phyloP scores from a whole-genome alignment of 2,113 vertebrate genomes.

The Rhinogobius similis region DNA sequence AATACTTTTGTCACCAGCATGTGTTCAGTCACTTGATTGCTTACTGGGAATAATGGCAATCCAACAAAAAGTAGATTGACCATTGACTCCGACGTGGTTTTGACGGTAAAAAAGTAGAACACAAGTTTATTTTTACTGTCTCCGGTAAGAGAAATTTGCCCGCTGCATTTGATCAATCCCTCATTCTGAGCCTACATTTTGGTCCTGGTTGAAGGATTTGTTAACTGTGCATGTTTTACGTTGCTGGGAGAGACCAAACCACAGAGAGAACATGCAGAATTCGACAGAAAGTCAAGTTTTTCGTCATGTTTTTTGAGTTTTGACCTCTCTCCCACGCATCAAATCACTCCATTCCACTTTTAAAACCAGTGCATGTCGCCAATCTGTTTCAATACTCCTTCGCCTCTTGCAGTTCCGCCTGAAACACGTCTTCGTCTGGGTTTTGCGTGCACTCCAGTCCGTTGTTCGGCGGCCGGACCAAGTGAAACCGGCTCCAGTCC shows the following conservation, averaged over 20 bases:
- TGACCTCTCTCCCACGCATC: too few species aligned
- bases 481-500: slow-evolving; percentile 88
- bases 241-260: too few species aligned
- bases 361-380: neutral
- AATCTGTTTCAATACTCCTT: slow-evolving; percentile 79
- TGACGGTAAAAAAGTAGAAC: neutral
- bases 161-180: neutral
- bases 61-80: neutral
- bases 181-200: neutral
- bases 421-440: slow-evolving; percentile 80
- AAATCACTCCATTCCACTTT: too few species aligned
- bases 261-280: too few species aligned
- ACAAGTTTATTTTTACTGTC: neutral
- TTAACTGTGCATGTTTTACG: too few species aligned
- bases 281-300: too few species aligned
- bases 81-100: too few species aligned
- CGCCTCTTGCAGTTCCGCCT: slow-evolving; percentile 84
- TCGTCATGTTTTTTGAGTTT: too few species aligned
- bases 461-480: slow-evolving; percentile 85
- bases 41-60: too few species aligned
- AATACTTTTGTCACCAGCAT: neutral
- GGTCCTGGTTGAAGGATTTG: neutral
- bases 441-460: slow-evolving; percentile 79
- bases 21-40: neutral
- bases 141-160: neutral